Percentiles rank a stretch among this genome's conserved stretches.
Evolutionary conservation across 2,113 vertebrate genomes (phyloP).

Genomic region (Emydura subglobosa): DNA sequence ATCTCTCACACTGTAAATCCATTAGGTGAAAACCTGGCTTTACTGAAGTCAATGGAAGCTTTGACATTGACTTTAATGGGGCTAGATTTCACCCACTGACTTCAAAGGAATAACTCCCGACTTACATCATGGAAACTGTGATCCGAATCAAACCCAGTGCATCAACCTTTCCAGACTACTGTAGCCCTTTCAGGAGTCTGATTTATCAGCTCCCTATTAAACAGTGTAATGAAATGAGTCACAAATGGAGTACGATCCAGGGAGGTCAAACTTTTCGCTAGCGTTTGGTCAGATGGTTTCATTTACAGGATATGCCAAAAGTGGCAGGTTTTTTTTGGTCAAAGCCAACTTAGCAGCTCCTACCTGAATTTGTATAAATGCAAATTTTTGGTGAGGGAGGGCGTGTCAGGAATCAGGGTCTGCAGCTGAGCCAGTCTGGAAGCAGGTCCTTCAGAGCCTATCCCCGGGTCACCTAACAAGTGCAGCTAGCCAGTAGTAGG

Average conservation of each 20-base stretch:
- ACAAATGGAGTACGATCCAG: background rate
- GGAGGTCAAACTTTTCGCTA: background rate
- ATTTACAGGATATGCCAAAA: background rate
- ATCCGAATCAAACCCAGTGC: background rate
- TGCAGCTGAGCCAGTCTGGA: background rate
- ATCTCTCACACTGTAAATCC: slow-evolving; percentile 2
- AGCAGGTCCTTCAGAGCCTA: background rate
- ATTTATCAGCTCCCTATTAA: background rate
- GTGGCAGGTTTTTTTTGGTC: background rate
- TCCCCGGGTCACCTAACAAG: background rate
- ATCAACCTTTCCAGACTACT: background rate
- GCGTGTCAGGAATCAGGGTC: background rate
- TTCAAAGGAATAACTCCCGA: background rate
- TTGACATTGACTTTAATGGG: background rate
- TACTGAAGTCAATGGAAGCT: background rate
- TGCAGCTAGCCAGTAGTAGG: background rate
- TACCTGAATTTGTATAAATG: background rate
- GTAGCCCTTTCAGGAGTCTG: no score
- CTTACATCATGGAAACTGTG: background rate
- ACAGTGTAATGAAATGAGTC: rapidly evolving
- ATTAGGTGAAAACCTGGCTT: slow-evolving; percentile 43
- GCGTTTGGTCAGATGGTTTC: background rate
- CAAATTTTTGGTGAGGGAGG: background rate
- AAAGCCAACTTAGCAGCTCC: background rate
- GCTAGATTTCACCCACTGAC: background rate